A percentile compares a stretch with the other conserved stretches of the same genome.
These are phyloP conservation scores for Seira sanloemensis DNA, from an alignment of 2,888 invertebrate species.

Conservation along the genomic window DNA sequence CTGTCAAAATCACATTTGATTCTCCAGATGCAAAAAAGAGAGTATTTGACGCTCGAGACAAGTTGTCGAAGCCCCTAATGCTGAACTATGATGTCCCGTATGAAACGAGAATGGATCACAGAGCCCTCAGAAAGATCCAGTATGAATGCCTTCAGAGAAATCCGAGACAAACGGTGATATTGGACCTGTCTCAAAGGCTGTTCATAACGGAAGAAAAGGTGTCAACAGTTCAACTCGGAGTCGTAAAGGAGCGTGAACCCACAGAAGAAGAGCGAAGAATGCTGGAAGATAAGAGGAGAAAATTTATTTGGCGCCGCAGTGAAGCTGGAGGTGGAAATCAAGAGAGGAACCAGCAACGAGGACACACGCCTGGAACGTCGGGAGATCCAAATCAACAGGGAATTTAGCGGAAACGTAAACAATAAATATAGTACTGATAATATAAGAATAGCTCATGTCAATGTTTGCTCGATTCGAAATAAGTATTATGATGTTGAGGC, in stretches of 20 bases:
- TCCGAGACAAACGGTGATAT: background rate
- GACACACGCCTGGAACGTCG: background rate
- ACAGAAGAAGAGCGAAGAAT: background rate
- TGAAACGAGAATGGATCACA: background rate
- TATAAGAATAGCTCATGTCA: slow-evolving; percentile 2
- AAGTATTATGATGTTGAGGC: background rate
- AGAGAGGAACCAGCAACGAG: background rate
- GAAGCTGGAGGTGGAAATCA: background rate
- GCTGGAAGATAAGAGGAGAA: no score
- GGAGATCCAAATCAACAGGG: background rate
- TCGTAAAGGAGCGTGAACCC: background rate
- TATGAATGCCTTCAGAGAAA: background rate
- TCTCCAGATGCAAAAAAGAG: background rate
- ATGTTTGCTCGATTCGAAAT: slow-evolving; percentile 7
- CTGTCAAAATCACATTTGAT: background rate
- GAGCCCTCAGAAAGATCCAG: background rate
- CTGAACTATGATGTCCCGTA: background rate
- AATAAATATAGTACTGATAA: background rate
- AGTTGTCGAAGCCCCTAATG: background rate
- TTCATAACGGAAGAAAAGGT: background rate
- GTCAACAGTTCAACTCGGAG: background rate
- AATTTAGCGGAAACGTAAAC: background rate
- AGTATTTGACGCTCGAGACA: background rate
- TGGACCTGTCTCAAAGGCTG: background rate
- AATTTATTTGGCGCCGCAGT: no score